These are phyloP conservation scores for Threskiornis aethiopicus DNA, from an alignment of 2,797 vertebrate species.

Conservation along the genomic window DNA sequence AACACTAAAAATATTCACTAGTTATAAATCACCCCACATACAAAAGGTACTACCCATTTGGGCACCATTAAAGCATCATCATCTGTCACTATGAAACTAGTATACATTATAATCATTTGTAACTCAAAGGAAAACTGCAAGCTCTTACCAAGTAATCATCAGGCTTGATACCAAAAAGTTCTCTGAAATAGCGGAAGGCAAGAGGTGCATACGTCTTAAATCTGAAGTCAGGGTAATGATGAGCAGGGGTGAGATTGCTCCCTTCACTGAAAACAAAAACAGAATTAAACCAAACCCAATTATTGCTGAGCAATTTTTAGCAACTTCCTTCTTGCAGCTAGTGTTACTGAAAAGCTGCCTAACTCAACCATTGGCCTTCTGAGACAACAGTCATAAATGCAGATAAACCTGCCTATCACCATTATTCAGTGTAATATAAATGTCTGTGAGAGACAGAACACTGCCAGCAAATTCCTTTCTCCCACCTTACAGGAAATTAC, in stretches of 20 bases:
- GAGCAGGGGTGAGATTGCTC: conserved; percentile 96
- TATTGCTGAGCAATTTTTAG: not conserved
- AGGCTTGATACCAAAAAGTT: conserved; percentile 97
- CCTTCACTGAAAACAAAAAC: conserved; percentile 85
- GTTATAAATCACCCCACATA: not conserved
- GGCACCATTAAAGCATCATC: not conserved
- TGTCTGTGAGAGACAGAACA: not conserved
- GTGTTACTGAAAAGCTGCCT: not conserved
- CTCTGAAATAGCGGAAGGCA: conserved; percentile 98
- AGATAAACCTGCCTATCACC: not conserved
- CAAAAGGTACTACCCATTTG: not conserved
- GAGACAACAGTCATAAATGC: not conserved
- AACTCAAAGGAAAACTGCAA: conserved; percentile 40
- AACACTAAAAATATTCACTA: not conserved
- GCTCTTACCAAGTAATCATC: conserved; percentile 96
- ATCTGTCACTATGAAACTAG: not conserved
- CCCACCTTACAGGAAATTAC: not conserved
- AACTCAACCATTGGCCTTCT: not conserved
- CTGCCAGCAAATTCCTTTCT: not conserved
- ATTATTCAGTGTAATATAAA: not conserved
- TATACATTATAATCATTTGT: not conserved
- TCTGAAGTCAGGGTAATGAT: conserved; percentile 97
- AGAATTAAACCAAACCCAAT: conserved; percentile 30
- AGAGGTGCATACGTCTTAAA: conserved; percentile 97
- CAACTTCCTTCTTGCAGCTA: not conserved